Percentiles rank a stretch among this genome's conserved stretches.
Evolutionary conservation across 1,140 invertebrate genomes (phyloP).

Genomic region (Planococcus citri): DNA sequence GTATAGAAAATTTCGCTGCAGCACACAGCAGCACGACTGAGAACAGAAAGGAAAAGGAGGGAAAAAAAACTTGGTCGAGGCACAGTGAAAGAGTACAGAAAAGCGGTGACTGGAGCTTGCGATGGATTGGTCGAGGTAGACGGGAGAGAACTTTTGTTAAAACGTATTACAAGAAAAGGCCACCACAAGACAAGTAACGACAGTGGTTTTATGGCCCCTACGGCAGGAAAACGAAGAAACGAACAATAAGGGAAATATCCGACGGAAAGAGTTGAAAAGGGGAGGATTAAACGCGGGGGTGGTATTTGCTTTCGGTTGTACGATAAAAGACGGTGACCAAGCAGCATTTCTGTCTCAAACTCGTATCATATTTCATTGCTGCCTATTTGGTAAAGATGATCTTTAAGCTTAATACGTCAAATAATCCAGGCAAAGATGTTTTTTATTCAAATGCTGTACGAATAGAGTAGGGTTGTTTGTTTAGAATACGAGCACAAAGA

Average conservation of each 20-base stretch:
- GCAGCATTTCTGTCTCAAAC: constrained; percentile 19
- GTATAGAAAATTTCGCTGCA: too few relatives aligned
- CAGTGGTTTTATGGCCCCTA: constrained; percentile 16
- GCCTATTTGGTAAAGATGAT: constrained; percentile 20
- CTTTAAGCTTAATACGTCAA: constrained; percentile 20
- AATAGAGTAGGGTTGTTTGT: constrained; percentile 20
- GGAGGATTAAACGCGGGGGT: constrained; percentile 1
- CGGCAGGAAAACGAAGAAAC: constrained; percentile 17
- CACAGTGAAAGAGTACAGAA: too few relatives aligned
- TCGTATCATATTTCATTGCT: constrained; percentile 19
- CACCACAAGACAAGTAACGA: constrained; percentile 15
- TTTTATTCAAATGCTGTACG: constrained; percentile 13
- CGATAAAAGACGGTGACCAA: constrained; percentile 15
- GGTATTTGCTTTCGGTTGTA: constrained; percentile 8
- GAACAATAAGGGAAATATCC: constrained; percentile 16
- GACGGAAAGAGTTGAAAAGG: constrained; percentile 15
- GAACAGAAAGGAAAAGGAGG: too few relatives aligned
- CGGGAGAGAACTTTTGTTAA: constrained; percentile 1
- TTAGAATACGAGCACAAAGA: constrained; percentile 16
- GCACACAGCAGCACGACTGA: too few relatives aligned
- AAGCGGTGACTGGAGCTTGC: too few relatives aligned
- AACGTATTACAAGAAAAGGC: constrained; percentile 16
- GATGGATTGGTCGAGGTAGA: background rate
- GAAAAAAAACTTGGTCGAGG: too few relatives aligned
- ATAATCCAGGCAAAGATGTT: constrained; percentile 17